phyloP scores from a whole-genome alignment of 2,113 vertebrate genomes.

The Sarotherodon lohbergeri region DNA sequence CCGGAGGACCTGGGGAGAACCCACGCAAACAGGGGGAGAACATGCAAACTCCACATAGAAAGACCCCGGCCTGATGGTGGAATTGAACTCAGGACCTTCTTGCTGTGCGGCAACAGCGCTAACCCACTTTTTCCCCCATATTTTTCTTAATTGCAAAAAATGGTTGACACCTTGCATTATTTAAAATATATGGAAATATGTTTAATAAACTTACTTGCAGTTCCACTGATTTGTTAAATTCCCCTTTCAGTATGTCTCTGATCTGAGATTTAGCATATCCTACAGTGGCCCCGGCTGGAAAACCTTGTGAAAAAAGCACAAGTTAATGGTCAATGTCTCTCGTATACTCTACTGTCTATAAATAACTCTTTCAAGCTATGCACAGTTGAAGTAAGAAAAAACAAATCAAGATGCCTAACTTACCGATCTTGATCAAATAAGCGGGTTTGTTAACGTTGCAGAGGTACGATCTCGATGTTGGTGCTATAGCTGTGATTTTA shows the following conservation, averaged over 20 bases:
- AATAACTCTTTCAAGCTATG: not conserved
- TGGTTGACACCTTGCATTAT: not conserved
- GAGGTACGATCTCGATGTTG: conserved; percentile 76
- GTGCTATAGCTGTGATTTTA: conserved; percentile 51
- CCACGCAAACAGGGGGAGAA: not conserved
- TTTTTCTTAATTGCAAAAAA: not conserved
- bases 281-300: conserved; percentile 77
- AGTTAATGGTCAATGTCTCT: not conserved
- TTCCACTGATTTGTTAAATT: conserved; percentile 86
- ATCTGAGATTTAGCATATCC: conserved; percentile 84
- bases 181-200: not conserved
- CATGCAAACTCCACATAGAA: not conserved
- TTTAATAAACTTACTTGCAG: conserved; percentile 79
- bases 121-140: not conserved
- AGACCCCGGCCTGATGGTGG: fast-evolving
- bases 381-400: not conserved
- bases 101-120: fast-evolving
- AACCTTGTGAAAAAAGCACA: conserved; percentile 67
- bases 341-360: not conserved
- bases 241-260: conserved; percentile 79
- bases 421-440: conserved; percentile 85
- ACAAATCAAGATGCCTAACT: conserved; percentile 16
- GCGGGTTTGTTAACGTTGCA: conserved; percentile 77
- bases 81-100: not conserved
- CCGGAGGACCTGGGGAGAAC: fast-evolving